phyloP scores from a whole-genome alignment of 2,888 invertebrate species.

The Chamaedrilus cognettii region DNA sequence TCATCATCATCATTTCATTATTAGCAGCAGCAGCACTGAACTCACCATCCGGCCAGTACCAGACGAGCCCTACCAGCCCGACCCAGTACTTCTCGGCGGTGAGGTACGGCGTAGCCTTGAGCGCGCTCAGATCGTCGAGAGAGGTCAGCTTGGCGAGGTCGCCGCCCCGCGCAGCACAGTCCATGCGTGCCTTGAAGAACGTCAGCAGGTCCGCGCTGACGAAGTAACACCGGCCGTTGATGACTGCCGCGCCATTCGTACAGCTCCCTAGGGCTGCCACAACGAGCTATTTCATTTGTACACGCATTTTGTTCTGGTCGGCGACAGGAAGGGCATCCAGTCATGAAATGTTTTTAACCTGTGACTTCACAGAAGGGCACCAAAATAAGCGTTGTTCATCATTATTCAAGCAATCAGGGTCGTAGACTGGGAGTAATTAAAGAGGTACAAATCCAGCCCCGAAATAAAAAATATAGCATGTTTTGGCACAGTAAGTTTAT shows the following conservation, averaged over 20 bases:
- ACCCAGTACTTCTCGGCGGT: constrained; percentile 7
- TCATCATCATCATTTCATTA: no score
- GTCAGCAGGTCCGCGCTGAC: constrained; percentile 12
- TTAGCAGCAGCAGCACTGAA: not conserved
- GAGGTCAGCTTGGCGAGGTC: constrained; percentile 20
- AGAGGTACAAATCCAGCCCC: no score
- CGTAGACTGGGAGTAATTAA: no score
- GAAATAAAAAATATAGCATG: no score
- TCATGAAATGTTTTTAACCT: no score
- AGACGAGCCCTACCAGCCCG: constrained; percentile 13
- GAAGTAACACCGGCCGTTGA: constrained; percentile 16
- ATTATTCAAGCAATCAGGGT: no score
- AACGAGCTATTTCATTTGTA: no score
- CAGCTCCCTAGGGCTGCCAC: not conserved
- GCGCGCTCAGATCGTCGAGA: not conserved
- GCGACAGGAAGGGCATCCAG: no score
- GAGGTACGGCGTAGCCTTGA: constrained; percentile 2
- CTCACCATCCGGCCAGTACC: constrained; percentile 17
- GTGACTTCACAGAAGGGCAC: no score
- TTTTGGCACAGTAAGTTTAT: no score
- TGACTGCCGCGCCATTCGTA: not conserved
- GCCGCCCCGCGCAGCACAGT: constrained; percentile 16
- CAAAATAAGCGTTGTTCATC: no score
- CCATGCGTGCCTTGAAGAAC: constrained; percentile 19
- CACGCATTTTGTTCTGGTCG: no score